Base-by-base conservation (phyloP, 2,797 vertebrate species). In the Galagoides demidoff region DNA sequence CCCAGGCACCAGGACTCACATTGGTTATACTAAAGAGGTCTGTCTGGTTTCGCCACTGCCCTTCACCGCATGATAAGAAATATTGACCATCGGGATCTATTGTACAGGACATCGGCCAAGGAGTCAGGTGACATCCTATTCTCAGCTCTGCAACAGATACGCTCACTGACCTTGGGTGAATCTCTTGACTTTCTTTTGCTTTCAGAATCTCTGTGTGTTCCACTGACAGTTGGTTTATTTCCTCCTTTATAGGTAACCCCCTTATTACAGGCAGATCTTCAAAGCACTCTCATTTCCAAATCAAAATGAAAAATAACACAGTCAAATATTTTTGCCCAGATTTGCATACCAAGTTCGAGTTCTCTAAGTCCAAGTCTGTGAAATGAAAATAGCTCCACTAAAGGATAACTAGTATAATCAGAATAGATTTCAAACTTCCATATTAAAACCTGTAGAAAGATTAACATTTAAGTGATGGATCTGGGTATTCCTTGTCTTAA, bases 21-120 rank as follows among this genome's bases (percentile, higher is more conserved):
- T 96, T 92, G 88, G 55, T 93, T 94, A 61, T 79, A 88, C 45
- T 90, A 83, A 90, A 94, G 68, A 79, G 63, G 59, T 85, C 52
- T 88, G n/a, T 68, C 77, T 92, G 63, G 52, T 85, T 57, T 88
- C 29, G 64, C 77, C 90, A 25, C 37, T 78, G 9, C 25, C 57
- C 81, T 95, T 97, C 52, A 1, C 22, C 37, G 25, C 64, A 86
- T 31, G 74, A 83, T 88, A 91, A 90, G 76, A 89, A 90, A 59
- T 85, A 92, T 45, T 96, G 92, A 73, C 78, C 49, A 31, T n/a
- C 83, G 39, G 52, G 13, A 93, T 92, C 23, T 89, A 20, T 81
- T 71, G 64, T 14, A 43, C 9, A 87, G 57, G 71, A 89, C 31
- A 5, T 74, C 90, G 63, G 68, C 83, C 79, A 91, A 73, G 45